Percentiles rank a stretch among this genome's conserved stretches.
phyloP scores from a whole-genome alignment of 2,888 invertebrate species.

The Caradrina kadenii region DNA sequence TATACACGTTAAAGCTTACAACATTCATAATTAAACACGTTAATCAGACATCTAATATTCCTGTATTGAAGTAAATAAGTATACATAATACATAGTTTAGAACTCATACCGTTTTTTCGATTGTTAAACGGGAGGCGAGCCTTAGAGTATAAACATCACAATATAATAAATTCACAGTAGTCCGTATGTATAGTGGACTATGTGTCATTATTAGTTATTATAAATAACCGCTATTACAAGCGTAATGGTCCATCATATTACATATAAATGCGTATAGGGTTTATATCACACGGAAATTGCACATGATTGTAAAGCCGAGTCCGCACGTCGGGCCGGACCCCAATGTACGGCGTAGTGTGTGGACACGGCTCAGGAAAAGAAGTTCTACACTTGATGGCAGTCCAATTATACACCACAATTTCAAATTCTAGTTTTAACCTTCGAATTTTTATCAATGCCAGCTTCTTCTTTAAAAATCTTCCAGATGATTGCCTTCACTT shows the following conservation, averaged over 20 bases:
- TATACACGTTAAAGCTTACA: constrained; percentile 57
- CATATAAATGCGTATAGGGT: constrained; percentile 17
- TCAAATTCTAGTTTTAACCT: constrained; percentile 2
- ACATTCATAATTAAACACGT: constrained; percentile 53
- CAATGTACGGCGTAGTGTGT: not conserved
- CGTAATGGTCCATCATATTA: constrained; percentile 42
- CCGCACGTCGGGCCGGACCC: constrained; percentile 3
- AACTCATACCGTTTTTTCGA: constrained; percentile 28
- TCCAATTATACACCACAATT: not conserved
- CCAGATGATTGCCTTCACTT: constrained; percentile 4
- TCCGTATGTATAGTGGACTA: constrained; percentile 32
- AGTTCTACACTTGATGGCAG: constrained; percentile 18
- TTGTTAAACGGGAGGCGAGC: constrained; percentile 29
- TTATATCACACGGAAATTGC: constrained; percentile 53
- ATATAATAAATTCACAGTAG: constrained; percentile 27
- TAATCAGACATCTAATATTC: constrained; percentile 55
- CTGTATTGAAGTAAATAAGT: constrained; percentile 46
- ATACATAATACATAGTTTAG: constrained; percentile 13
- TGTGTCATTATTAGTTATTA: constrained; percentile 17
- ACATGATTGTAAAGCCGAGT: constrained; percentile 35
- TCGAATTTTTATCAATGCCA: constrained; percentile 22
- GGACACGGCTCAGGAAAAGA: constrained; percentile 9
- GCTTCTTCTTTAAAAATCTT: constrained; percentile 14
- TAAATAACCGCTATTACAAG: constrained; percentile 43
- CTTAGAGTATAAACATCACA: constrained; percentile 33